phyloP scores from a whole-genome alignment of 2,797 vertebrate genomes.

The Limnodromus scolopaceus region DNA sequence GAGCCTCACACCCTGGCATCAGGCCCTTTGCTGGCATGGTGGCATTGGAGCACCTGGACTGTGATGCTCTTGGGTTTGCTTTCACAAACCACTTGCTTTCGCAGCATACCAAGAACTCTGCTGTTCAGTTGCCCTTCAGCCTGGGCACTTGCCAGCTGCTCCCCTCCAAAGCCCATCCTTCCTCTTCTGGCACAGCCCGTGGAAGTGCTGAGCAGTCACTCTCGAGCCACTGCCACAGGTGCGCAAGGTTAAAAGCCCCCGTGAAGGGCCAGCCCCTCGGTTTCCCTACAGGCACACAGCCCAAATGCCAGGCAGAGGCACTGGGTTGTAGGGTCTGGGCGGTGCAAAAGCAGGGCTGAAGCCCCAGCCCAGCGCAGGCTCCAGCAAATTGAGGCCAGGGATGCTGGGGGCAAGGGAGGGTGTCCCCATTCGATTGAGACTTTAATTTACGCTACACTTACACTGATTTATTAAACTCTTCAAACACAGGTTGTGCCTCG shows the following conservation, averaged over 20 bases:
- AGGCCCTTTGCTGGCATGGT: not conserved
- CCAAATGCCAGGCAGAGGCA: not conserved
- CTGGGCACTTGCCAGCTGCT: accelerated
- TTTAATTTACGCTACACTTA: not conserved
- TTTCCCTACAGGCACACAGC: not conserved
- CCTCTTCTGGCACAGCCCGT: accelerated
- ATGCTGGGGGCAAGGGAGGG: accelerated
- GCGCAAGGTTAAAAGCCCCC: not conserved
- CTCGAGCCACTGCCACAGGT: not conserved
- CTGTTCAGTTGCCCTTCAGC: not conserved
- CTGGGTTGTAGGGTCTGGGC: accelerated
- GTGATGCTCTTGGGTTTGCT: not conserved
- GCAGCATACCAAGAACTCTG: not conserved
- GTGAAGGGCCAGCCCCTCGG: not conserved
- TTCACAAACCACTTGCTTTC: not conserved
- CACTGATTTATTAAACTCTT: not conserved
- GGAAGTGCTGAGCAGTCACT: not conserved
- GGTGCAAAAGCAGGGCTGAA: not conserved
- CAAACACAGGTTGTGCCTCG: accelerated
- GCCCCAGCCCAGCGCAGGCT: accelerated
- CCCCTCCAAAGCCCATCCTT: not conserved
- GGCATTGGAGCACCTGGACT: not conserved
- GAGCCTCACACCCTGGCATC: not conserved
- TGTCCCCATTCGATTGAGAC: not conserved
- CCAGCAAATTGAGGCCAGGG: not conserved